Conservation (phyloP, 2,797 vertebrate genomes). For the Poliocrania exsul region DNA sequence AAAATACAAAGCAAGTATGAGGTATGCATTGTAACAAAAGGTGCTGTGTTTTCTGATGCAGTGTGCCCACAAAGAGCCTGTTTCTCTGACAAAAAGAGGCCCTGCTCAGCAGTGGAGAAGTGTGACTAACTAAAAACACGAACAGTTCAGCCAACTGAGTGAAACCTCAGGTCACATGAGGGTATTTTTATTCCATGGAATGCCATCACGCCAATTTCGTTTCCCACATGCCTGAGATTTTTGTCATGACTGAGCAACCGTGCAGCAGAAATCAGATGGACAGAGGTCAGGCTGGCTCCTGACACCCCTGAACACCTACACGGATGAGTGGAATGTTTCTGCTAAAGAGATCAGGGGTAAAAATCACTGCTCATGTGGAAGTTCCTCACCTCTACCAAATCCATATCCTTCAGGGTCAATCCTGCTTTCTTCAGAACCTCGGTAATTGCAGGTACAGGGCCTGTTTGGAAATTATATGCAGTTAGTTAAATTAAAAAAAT, state of each 20-base stretch:
- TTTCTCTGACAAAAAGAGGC: neutral
- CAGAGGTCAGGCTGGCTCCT: neutral
- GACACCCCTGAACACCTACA: neutral
- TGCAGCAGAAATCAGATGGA: neutral
- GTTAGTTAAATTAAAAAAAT: neutral
- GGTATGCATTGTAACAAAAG: too few species aligned
- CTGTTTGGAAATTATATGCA: constrained; percentile 63
- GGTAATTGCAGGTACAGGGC: constrained; percentile 91
- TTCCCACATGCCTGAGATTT: neutral
- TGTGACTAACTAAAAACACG: neutral
- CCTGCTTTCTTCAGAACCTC: constrained; percentile 94
- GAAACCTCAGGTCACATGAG: neutral
- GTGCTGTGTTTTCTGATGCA: neutral
- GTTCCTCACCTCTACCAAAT: constrained; percentile 89
- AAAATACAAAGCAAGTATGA: neutral
- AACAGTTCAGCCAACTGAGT: neutral
- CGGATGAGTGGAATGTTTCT: rapidly evolving
- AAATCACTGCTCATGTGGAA: neutral
- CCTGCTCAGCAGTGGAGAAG: neutral
- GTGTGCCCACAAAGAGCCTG: neutral
- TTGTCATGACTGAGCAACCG: neutral
- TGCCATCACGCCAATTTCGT: neutral
- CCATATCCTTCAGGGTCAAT: constrained; percentile 91
- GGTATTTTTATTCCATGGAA: neutral
- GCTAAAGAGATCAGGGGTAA: neutral